Evolutionary conservation across 92 coral and sea anemone genomes (phyloP).

Genomic region (Epizoanthus rinbou): DNA sequence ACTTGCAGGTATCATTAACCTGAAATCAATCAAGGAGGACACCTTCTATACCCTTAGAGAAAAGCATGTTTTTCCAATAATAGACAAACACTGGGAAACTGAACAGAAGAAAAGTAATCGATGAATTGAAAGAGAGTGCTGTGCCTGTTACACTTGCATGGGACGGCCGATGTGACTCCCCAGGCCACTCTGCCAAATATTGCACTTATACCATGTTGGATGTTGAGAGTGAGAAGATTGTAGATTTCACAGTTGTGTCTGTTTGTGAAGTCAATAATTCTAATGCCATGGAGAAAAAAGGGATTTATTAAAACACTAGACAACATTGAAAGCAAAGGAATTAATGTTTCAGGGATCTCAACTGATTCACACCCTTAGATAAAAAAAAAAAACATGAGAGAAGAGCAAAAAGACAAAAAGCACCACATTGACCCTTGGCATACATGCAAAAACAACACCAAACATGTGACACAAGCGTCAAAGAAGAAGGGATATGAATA

Average conservation of each 20-base stretch:
- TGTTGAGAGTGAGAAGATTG: slow-evolving; percentile 40
- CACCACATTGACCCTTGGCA: slow-evolving; percentile 56
- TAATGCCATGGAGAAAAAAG: slow-evolving; percentile 58
- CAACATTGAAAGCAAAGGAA: slow-evolving; percentile 5
- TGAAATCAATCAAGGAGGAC: slow-evolving; percentile 21
- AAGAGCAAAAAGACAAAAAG: slow-evolving; percentile 18
- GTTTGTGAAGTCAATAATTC: slow-evolving; percentile 44
- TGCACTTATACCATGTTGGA: slow-evolving; percentile 51
- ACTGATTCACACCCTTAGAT: slow-evolving; percentile 48
- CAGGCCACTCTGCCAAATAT: slow-evolving; percentile 47
- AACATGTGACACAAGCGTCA: slow-evolving; percentile 25
- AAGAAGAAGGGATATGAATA: slow-evolving; percentile 35
- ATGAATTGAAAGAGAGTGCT: slow-evolving; percentile 18
- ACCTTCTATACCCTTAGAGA: slow-evolving; percentile 32
- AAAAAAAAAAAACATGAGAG: slow-evolving; percentile 29
- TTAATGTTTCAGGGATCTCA: neutral
- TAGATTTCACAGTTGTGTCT: slow-evolving; percentile 45
- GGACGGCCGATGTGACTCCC: slow-evolving; percentile 42
- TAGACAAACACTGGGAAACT: slow-evolving; percentile 26
- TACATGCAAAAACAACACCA: slow-evolving; percentile 22
- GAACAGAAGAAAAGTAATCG: slow-evolving; percentile 33
- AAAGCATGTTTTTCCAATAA: slow-evolving; percentile 45
- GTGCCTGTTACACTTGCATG: slow-evolving; percentile 39
- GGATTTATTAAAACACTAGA: slow-evolving; percentile 31
- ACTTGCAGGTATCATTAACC: slow-evolving; percentile 18